These are phyloP conservation scores for Gambelia wislizenii DNA, from an alignment of 2,797 vertebrate genomes.

Conservation along the genomic window DNA sequence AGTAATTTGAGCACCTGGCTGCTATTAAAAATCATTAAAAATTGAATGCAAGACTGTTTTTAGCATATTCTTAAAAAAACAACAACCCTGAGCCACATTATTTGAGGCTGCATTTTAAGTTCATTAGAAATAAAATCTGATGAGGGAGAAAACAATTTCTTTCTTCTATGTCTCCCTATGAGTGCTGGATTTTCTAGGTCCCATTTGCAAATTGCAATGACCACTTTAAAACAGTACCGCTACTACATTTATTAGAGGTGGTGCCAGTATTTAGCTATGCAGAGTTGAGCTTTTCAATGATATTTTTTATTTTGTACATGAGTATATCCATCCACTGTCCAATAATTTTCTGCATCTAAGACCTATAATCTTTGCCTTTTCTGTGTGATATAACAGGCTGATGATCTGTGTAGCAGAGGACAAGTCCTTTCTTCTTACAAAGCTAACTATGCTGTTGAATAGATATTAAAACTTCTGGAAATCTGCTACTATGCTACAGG, in stretches of 20 bases:
- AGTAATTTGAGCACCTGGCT: slow-evolving; percentile 3
- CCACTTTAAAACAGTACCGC: neutral
- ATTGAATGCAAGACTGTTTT: neutral
- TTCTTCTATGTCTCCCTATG: neutral
- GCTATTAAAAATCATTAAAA: slow-evolving; percentile 22
- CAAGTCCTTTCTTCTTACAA: slow-evolving; percentile 9
- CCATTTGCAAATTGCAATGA: neutral
- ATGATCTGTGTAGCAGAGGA: slow-evolving; percentile 13
- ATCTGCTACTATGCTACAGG: slow-evolving; percentile 37
- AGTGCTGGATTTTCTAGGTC: neutral
- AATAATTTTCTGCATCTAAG: neutral
- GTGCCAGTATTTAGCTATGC: neutral
- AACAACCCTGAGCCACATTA: neutral
- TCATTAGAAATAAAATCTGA: slow-evolving; percentile 17
- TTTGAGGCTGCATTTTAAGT: neutral
- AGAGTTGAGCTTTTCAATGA: neutral
- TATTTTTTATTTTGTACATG: neutral
- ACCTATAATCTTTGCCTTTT: neutral
- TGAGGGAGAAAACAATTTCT: neutral
- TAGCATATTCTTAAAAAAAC: neutral
- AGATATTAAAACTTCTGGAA: slow-evolving; percentile 22
- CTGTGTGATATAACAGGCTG: slow-evolving; percentile 2
- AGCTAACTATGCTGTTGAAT: slow-evolving; percentile 19
- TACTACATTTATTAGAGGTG: neutral
- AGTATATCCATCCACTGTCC: neutral